These are phyloP conservation scores for Eptesicus fuscus DNA, from an alignment of 2,113 vertebrate genomes.

Conservation along the genomic window DNA sequence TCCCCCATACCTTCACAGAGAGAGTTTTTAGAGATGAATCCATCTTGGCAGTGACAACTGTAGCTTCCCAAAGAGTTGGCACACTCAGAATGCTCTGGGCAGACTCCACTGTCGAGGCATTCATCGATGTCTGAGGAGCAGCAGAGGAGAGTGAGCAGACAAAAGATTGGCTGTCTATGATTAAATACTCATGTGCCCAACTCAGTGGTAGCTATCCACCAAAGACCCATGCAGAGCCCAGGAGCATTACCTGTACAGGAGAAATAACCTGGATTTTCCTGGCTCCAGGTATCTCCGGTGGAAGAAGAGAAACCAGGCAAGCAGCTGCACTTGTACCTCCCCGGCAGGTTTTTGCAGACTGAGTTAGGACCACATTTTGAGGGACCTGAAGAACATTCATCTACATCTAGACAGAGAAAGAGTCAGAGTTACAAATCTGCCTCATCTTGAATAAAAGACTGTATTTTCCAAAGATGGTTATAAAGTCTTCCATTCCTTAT, in stretches of 20 bases:
- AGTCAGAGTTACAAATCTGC: background rate
- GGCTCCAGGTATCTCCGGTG: background rate
- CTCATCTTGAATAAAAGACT: background rate
- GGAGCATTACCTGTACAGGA: constrained; percentile 13
- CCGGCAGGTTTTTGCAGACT: fast-evolving
- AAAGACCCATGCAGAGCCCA: fast-evolving
- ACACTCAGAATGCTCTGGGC: background rate
- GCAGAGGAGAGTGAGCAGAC: background rate
- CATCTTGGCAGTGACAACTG: background rate
- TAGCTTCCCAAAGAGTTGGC: background rate
- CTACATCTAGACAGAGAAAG: constrained; percentile 20
- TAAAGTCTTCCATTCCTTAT: background rate
- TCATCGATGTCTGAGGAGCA: constrained; percentile 7
- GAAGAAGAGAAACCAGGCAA: constrained; percentile 16
- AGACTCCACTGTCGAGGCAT: fast-evolving
- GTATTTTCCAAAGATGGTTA: background rate
- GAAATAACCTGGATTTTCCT: fast-evolving
- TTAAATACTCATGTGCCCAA: too few relatives aligned
- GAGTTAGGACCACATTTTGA: background rate
- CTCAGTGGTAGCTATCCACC: background rate
- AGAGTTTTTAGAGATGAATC: background rate
- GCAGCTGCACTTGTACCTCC: background rate
- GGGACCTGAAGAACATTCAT: constrained; percentile 24
- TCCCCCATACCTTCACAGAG: background rate
- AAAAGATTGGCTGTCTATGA: background rate